Evolutionary conservation across 1,140 invertebrate genomes (phyloP), one percentile per base, ranked within the genome.

Genomic region (Lepidurus packardi): DNA sequence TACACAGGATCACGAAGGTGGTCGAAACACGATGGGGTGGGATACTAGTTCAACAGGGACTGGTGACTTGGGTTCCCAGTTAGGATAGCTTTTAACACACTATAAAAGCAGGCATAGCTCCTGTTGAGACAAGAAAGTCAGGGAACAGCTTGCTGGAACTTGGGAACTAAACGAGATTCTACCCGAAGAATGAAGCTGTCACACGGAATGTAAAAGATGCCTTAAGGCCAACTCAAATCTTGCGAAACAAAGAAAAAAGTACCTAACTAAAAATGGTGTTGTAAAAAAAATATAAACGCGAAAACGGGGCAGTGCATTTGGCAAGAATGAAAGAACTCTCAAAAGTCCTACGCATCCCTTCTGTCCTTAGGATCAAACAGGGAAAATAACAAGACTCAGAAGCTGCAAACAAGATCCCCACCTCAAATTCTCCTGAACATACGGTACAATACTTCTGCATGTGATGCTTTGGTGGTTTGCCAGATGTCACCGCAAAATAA

Each of bases 11-110:
- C 53, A 21, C 21, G 8, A 65, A 65, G 53, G 53, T 65, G 53
- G 53, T 21, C 6, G 53, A 65, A 21, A 65, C 53, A 65, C 53
- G 9, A 65, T 9, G 53, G 53, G 53, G 13, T 47, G 45, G 45
- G 45, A n/a, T 65, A 65, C 53, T 65, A 65, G 53, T 65, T 65
- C 53, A 65, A 65, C 53, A 65, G 53, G 53, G 53, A 65, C 53
- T 65, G 53, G 53, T 65, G 53, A 65, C 53, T 65, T 65, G 53
- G 53, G 53, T 65, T 65, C 53, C 53, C 53, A 65, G 53, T 11
- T 13, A 65, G 13, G 53, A 7, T 65, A 21, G 53, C 34, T 34
- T 65, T 65, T 7, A 65, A 65, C 53, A 65, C 53, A 65, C 21
- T 65, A 21, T 7, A 65, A 16, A 13, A 65, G 53, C 53, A 65